These are phyloP conservation scores for Gymnocypris eckloni DNA, from an alignment of 2,797 vertebrate species.

Conservation along the genomic window DNA sequence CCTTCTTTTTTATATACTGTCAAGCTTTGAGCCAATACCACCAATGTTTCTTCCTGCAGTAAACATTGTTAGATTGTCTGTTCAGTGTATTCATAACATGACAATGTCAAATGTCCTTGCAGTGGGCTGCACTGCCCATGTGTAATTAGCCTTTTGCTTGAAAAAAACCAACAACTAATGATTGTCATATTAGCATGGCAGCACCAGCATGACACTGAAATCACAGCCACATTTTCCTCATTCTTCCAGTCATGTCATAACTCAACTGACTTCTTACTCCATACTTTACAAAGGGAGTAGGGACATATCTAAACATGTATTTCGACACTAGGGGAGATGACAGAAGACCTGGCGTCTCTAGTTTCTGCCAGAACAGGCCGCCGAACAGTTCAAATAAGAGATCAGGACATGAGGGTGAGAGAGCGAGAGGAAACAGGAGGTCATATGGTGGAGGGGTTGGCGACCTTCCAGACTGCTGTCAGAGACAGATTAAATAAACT, in stretches of 20 bases:
- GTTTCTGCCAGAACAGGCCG: constrained; percentile 26
- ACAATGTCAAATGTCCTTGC: not conserved
- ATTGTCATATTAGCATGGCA: not conserved
- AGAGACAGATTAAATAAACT: constrained; percentile 58
- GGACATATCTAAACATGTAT: constrained; percentile 50
- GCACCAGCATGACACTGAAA: not conserved
- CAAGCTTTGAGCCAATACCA: not conserved
- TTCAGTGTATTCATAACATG: not conserved
- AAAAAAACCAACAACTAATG: not conserved
- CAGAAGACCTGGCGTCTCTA: constrained; percentile 46
- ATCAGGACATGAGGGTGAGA: constrained; percentile 40
- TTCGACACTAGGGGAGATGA: constrained; percentile 46
- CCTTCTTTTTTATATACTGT: constrained; percentile 9
- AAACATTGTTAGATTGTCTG: constrained; percentile 18
- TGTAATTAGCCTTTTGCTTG: not conserved
- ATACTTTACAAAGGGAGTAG: constrained; percentile 34
- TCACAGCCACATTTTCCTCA: not conserved
- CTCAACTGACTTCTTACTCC: constrained; percentile 26
- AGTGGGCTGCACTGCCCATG: not conserved
- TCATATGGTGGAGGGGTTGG: constrained; percentile 45
- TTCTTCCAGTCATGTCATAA: constrained; percentile 36
- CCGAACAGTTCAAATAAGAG: constrained; percentile 36
- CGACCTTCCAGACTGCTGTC: constrained; percentile 35
- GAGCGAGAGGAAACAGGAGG: constrained; percentile 52
- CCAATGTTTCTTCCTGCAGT: constrained; percentile 4